Evolutionary conservation across 2,888 invertebrate genomes (phyloP), one percentile per base, ranked within the genome.

Genomic region (Panopea generosa): DNA sequence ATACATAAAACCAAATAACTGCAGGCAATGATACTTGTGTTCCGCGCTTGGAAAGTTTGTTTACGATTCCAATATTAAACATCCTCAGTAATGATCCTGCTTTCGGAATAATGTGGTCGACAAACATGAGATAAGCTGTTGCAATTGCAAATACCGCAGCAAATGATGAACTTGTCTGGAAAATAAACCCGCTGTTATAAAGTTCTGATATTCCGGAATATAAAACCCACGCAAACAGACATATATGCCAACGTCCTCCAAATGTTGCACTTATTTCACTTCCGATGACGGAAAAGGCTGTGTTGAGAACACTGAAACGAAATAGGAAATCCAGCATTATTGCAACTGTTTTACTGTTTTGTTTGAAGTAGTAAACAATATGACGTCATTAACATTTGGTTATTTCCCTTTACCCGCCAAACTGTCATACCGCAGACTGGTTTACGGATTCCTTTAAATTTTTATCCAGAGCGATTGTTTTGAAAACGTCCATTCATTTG

Each of bases 371-470:
- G 18, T 38, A 60, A 40, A 20, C 26, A 3, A 22, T 20, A 33
- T 50, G 9, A 18, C 7, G 16, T 60, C 47, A 43, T 26, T 16
- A 27, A 18, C 18, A 47, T 18, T 7, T 45, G 7, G 16, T 66
- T 66, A 53, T 33, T 16, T 62, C 69, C 72, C 68, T 66, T 73
- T 70, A 57, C 73, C 69, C 80, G 80, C 80, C 72, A 57, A 71
- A 79, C 52, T 75, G 78, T 79, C 78, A 79, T 52, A 29, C 14
- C 9, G 1, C 43, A 49, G 71, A 79, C 78, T 74, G 78, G 71
- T 65, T 47, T 24, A 27, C 24, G 52, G 40, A 6, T 1, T 24
- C n/a, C n/a, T n/a, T n/a, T n/a, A n/a, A n/a, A n/a, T n/a, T n/a
- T n/a, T n/a, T n/a, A n/a, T n/a, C n/a, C n/a, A n/a, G n/a, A n/a